These are phyloP conservation scores for Pygathrix nemaeus DNA, from an alignment of 2,113 vertebrate genomes.

Conservation along the genomic window DNA sequence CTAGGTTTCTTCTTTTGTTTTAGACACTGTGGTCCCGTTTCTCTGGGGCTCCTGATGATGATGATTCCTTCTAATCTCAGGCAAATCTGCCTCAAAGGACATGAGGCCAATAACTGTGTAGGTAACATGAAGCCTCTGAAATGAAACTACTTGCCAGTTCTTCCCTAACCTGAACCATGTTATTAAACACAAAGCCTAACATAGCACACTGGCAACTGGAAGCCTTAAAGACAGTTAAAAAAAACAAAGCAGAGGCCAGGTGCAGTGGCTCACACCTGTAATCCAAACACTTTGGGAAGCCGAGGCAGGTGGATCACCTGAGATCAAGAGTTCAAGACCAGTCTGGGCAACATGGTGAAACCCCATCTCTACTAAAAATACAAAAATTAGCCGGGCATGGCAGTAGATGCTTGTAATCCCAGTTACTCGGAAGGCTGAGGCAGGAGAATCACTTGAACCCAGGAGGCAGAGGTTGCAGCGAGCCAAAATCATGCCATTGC, in stretches of 20 bases:
- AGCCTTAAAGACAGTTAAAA: not conserved
- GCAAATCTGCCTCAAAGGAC: constrained; percentile 1
- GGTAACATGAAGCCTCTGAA: not conserved
- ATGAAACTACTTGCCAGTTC: not conserved
- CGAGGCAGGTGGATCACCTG: not conserved
- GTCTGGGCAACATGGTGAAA: not conserved
- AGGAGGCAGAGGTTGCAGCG: not conserved
- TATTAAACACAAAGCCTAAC: constrained; percentile 6
- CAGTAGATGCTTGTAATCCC: not conserved
- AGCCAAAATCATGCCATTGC: not conserved
- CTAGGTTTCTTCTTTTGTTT: constrained; percentile 33
- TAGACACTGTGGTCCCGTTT: not conserved
- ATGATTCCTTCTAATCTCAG: constrained; percentile 19
- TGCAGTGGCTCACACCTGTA: not conserved
- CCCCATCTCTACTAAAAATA: not conserved
- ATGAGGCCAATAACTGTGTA: not conserved
- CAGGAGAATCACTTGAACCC: not conserved
- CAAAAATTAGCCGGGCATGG: not conserved
- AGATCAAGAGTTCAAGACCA: not conserved
- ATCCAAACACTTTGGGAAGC: not conserved
- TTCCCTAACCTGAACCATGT: constrained; percentile 17
- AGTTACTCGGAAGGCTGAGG: not conserved
- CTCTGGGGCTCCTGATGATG: not conserved
- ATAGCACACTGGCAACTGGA: not conserved
- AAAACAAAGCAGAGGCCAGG: not conserved